Conservation (phyloP, 2,113 vertebrate species). For the Acinonyx jubatus region DNA sequence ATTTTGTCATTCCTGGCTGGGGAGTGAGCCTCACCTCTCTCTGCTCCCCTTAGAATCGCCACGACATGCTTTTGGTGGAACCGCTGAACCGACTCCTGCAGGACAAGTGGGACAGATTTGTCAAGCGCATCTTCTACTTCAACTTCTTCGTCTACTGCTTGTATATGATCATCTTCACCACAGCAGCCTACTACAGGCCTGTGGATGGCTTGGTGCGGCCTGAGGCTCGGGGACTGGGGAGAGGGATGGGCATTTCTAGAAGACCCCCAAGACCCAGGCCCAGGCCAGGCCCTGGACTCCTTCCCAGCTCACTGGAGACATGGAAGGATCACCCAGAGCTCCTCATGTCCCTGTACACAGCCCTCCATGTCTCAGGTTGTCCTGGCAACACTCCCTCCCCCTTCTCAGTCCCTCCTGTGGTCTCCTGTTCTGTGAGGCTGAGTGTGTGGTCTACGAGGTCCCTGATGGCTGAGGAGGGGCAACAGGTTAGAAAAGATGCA, state of each 20-base stretch:
- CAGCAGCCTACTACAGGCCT: constrained; percentile 89
- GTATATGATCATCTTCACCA: constrained; percentile 92
- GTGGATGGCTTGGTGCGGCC: constrained; percentile 74
- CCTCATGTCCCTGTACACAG: not conserved
- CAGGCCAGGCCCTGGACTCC: not conserved
- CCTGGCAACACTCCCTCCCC: rapidly evolving
- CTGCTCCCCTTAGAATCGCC: constrained; percentile 89
- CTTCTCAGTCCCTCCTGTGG: not conserved
- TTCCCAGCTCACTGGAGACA: not conserved
- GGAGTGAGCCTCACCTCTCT: not conserved
- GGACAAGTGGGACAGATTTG: constrained; percentile 95
- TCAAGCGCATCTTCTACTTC: constrained; percentile 90
- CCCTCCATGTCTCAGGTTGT: not conserved
- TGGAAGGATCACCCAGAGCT: not conserved
- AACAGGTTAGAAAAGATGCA: not conserved
- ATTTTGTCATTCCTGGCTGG: not conserved
- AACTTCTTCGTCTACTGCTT: constrained; percentile 92
- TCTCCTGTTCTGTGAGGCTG: not conserved
- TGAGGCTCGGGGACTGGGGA: not conserved
- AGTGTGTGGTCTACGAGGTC: not conserved
- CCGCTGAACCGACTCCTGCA: constrained; percentile 93
- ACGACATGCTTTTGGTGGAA: constrained; percentile 94
- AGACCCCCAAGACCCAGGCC: not conserved
- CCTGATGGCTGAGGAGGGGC: not conserved
- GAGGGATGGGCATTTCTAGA: not conserved